Evolutionary conservation across 2,888 invertebrate genomes (phyloP).

Genomic region (Scrobipalpa atriplicella): DNA sequence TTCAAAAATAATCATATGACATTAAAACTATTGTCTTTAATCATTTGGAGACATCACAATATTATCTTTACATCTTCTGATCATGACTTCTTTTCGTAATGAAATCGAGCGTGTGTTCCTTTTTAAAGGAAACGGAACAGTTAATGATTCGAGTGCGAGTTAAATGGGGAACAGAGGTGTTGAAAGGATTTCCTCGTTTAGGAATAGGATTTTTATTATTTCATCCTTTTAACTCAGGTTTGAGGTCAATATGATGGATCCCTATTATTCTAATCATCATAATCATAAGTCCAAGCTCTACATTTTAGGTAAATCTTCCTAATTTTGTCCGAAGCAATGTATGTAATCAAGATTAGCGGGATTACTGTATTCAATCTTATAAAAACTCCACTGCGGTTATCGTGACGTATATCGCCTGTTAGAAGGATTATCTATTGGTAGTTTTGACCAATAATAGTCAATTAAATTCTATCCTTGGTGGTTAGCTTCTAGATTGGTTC

Average conservation of each 20-base stretch:
- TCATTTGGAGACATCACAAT: constrained; percentile 7
- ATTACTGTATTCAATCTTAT: neutral
- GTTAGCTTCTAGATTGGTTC: constrained; percentile 5
- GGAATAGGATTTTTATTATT: neutral
- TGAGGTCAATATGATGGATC: too few species aligned
- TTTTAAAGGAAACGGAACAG: constrained; percentile 21
- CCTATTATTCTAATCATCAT: too few species aligned
- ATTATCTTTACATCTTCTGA: neutral
- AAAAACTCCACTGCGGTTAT: constrained; percentile 16
- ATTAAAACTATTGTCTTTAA: constrained; percentile 15
- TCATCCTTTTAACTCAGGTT: neutral
- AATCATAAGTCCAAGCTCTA: too few species aligned
- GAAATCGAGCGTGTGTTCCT: neutral
- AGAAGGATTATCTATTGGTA: constrained; percentile 16
- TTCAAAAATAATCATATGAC: constrained; percentile 22
- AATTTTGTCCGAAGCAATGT: neutral
- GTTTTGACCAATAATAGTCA: constrained; percentile 23
- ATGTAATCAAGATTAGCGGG: neutral
- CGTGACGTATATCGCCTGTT: constrained; percentile 21
- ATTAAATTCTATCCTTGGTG: constrained; percentile 12
- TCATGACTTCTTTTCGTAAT: neutral
- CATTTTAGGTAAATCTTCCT: neutral
- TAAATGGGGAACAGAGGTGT: constrained; percentile 9
- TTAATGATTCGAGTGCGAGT: constrained; percentile 22
- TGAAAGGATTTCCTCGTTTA: constrained; percentile 20